Evolutionary conservation across 1,140 invertebrate species (phyloP), one percentile per base, ranked within the genome.

Genomic region (Ceratina japonica): DNA sequence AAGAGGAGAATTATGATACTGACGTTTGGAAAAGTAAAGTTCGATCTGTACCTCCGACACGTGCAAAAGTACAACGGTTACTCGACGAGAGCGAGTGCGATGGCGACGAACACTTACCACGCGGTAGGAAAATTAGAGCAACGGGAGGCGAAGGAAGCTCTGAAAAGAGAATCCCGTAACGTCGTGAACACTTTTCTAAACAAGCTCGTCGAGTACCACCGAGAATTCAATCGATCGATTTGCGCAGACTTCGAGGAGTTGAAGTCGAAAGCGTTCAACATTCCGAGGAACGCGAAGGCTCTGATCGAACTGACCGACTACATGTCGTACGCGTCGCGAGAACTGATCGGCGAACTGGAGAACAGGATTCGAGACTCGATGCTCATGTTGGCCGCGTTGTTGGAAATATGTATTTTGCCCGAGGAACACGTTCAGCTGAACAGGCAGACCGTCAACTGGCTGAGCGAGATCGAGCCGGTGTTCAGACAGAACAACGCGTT

Each of bases 401-500:
- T 93, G 27, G 90, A 93, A 49, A 81, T 93, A n/a, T 88, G 92
- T 3, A 72, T 86, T 62, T 66, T 94, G 2, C 89, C 89, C 1
- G 77, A 88, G 7, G 84, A 92, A 7, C 93, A 94, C 62, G 87
- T 94, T 49, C 85, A 91, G 16, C 75, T 92, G 10, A 93, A 93
- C 27, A 89, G 85, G 10, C 77, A 56, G 8, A 93, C 93, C 7
- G 91, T 94, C 1, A 91, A 91, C 44, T 94, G 93, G 93, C 83
- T 94, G 10, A 79, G 87, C 44, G 88, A 89, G 22, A 93, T 94
- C n/a, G 89, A 92, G 24, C 91, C 93, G 7, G 87, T 94, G 2
- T 92, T 94, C 66, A 88, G 87, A 22, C 90, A 93, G 68, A 93
- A 92, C 61, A 92, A 93, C 37, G 91, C 90, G 66, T 90, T 95